Evolutionary conservation across 2,113 vertebrate species (phyloP), one percentile per base, ranked within the genome.

Genomic region (Tychaedon coryphoeus): DNA sequence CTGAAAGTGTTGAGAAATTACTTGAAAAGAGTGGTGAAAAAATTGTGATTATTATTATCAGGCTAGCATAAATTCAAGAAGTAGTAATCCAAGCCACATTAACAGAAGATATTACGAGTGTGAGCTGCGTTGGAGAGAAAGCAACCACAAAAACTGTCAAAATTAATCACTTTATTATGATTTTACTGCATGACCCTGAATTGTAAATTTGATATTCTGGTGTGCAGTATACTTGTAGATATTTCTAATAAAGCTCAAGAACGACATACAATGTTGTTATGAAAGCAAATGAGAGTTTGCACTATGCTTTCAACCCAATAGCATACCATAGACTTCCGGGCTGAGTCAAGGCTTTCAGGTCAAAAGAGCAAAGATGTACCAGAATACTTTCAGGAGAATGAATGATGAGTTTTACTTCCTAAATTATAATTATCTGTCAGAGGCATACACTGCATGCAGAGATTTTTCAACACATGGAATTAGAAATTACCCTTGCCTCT

Each of bases 361-460:
- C 80, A 95, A 92, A 95, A 92, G 82, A 94, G 81, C 57, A 91
- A 91, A 90, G 53, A 94, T 92, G 86, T 95, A 92, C 45, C 36
- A 72, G 62, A 92, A 70, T 43, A 57, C 9, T 88, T 96, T 80
- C 85, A 88, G 61, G 69, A 92, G 88, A 91, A 93, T 10, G 10
- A 96, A 86, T 92, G 51, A 93, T 85, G 3, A 58, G 69, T 88
- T 89, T 65, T 84, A 70, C 67, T 96, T 91, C 77, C 29, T 95
- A 92, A 86, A 95, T 94, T 91, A 88, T 86, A 93, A 95, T 96
- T 96, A 78, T 38, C 53, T 93, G 17, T 58, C 89, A 90, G 25
- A 61, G 58, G 61, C 91, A 95, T 90, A 87, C 9, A 66, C 6
- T 83, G 13, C 18, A 33, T 36, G 33, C 34, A 85, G 73, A 94